Evolutionary conservation across 64 coral and sea anemone species (phyloP), one percentile per base, ranked within the genome.

Genomic region (Actinia equina): DNA sequence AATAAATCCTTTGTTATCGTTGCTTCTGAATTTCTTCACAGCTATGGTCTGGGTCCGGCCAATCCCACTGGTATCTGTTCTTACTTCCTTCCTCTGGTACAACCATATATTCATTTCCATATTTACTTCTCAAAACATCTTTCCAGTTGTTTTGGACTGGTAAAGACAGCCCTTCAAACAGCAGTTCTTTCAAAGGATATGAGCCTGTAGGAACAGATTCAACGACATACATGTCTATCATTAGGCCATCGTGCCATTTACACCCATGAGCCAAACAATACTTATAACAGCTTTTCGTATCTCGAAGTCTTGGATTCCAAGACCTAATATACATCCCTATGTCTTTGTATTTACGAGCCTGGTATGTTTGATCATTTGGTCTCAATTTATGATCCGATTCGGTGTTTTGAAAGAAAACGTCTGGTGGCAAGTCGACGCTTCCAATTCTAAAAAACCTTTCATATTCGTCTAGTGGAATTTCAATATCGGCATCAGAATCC

Each of bases 191-290:
- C 62, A 89, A 56, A 49, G 88, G 88, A 14, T 84, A 84, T 0
- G 65, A 44, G 1, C 51, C 76, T 2, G 42, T 18, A 27, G 23
- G 43, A 42, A 57, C 60, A 76, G 14, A 14, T n/a, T 63, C 79
- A 2, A 18, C 7, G 0, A 89, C 88, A 52, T 55, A 89, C 19
- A 89, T 89, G 44, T 89, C 88, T 13, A 89, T 20, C 88, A 89
- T 89, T 1, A 89, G 44, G 9, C 88, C 88, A 54, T 89, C 88
- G 22, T 89, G 88, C 88, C 88, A 89, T 19, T 71, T 84, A 43
- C 88, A 89, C 2, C 25, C 46, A 14, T 30, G 16, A 15, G 44
- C 60, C 43, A 84, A 56, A 27, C 88, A 89, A 49, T 89, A 89
- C 46, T 76, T 89, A 56, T 84, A 89, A 26, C 88, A 89, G 46